These are phyloP conservation scores for Nezara viridula DNA, from an alignment of 2,888 invertebrate species.

Conservation along the genomic window DNA sequence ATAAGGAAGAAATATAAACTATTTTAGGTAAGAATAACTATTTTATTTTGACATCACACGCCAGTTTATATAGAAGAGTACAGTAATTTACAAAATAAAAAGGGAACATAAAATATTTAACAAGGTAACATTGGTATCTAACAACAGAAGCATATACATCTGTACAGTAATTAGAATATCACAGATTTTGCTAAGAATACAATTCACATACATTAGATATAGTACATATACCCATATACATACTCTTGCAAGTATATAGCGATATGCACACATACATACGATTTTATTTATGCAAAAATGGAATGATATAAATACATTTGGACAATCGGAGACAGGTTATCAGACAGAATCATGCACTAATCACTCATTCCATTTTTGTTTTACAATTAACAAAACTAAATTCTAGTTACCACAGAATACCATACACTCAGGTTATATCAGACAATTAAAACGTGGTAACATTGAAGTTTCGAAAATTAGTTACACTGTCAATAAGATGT, in stretches of 20 bases:
- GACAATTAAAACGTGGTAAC: conserved; percentile 31
- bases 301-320: conserved; percentile 59
- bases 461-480: conserved; percentile 41
- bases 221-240: conserved; percentile 47
- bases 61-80: conserved; percentile 59
- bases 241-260: conserved; percentile 36
- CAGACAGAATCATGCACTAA: conserved; percentile 45
- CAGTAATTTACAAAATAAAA: conserved; percentile 59
- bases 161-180: conserved; percentile 63
- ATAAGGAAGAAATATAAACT: not conserved
- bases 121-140: conserved; percentile 58
- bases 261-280: conserved; percentile 44
- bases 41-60: conserved; percentile 59
- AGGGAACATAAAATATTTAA: conserved; percentile 55
- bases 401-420: conserved; percentile 57
- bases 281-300: conserved; percentile 59
- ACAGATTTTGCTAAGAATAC: conserved; percentile 65
- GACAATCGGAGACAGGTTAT: conserved; percentile 4
- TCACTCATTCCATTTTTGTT: conserved; percentile 58
- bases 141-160: conserved; percentile 60
- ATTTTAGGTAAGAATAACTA: conserved; percentile 59
- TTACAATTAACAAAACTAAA: conserved; percentile 51
- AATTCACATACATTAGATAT: conserved; percentile 56
- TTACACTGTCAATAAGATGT: conserved; percentile 19
- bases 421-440: conserved; percentile 50